Conservation (phyloP, 2,113 vertebrate genomes). For the Tiliqua scincoides region DNA sequence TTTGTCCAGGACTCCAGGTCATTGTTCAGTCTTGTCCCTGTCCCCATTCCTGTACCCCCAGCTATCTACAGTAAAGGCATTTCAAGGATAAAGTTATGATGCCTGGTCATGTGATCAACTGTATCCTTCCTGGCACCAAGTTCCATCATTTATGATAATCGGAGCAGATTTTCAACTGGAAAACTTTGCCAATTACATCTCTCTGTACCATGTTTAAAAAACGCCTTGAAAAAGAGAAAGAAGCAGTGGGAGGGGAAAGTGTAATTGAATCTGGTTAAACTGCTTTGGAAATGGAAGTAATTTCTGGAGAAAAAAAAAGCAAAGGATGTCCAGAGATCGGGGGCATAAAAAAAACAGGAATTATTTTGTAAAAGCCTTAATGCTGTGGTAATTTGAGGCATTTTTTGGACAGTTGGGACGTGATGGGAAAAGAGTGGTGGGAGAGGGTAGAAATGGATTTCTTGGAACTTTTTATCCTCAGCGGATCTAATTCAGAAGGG, state of each 20-base stretch:
- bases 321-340: neutral
- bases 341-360: neutral
- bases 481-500: conserved; percentile 13
- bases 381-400: neutral
- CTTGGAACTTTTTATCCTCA: conserved; percentile 14
- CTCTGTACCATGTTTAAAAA: neutral
- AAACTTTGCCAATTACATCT: conserved; percentile 2
- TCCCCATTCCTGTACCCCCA: no score
- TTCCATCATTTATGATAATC: neutral
- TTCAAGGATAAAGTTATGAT: neutral
- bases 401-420: neutral
- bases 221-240: neutral
- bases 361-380: neutral
- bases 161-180: neutral
- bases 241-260: no score
- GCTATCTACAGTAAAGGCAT: no score
- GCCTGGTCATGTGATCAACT: neutral
- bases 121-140: neutral
- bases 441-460: conserved; percentile 10
- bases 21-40: no score
- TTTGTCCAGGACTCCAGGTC: no score
- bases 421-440: neutral
- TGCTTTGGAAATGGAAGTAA: neutral
- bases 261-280: neutral
- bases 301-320: neutral